phyloP scores from a whole-genome alignment of 1,140 invertebrate species.

The Goniozus legneri region DNA sequence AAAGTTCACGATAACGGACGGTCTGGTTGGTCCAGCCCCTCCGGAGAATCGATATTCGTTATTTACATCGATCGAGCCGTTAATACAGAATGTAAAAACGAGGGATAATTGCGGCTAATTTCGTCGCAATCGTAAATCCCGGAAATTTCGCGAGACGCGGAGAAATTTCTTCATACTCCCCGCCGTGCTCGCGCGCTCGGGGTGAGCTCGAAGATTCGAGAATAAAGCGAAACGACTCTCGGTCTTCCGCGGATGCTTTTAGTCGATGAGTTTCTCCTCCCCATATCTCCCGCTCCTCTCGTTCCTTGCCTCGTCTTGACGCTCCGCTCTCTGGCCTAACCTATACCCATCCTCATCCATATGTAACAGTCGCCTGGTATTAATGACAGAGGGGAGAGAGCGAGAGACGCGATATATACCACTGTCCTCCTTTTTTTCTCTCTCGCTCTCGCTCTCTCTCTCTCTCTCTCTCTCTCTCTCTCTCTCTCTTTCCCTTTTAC shows the following conservation, averaged over 20 bases:
- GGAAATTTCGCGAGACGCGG: too few relatives aligned
- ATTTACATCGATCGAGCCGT: too few relatives aligned
- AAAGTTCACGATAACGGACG: too few relatives aligned
- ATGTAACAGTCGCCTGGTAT: constrained; percentile 55
- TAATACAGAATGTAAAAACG: too few relatives aligned
- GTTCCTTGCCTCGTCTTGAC: constrained; percentile 39
- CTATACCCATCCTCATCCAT: constrained; percentile 48
- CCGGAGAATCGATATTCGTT: too few relatives aligned
- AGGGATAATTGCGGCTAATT: too few relatives aligned
- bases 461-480: not conserved
- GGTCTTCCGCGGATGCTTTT: constrained; percentile 51
- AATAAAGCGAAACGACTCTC: constrained; percentile 43
- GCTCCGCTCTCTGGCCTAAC: constrained; percentile 30
- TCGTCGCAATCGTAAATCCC: too few relatives aligned
- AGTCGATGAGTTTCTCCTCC: constrained; percentile 53
- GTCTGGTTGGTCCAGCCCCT: too few relatives aligned
- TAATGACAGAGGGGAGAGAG: constrained; percentile 45
- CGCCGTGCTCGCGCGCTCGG: too few relatives aligned
- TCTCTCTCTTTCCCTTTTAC: constrained; percentile 6
- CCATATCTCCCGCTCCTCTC: constrained; percentile 44
- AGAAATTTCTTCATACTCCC: too few relatives aligned
- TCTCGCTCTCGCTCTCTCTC: constrained; percentile 8
- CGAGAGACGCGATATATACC: constrained; percentile 13
- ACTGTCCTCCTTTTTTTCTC: constrained; percentile 22
- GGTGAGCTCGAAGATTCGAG: too few relatives aligned